These are phyloP conservation scores for Lampris megalopsis DNA, from an alignment of 2,113 vertebrate species.

Conservation along the genomic window DNA sequence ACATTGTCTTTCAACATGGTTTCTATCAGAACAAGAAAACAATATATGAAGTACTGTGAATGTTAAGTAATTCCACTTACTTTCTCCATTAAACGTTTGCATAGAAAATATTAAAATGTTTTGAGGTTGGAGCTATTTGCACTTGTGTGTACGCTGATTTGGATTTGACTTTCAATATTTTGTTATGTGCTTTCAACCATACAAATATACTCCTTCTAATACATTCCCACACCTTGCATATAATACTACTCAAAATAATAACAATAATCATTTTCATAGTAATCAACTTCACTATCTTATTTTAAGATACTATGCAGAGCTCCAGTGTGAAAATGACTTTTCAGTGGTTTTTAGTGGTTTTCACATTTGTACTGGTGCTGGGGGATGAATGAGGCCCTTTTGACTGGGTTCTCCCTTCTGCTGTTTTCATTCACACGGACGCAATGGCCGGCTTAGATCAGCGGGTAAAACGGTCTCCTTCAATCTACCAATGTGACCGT, in stretches of 20 bases:
- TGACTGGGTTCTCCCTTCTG: constrained; percentile 15
- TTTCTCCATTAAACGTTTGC: too few species aligned
- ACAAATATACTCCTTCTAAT: too few species aligned
- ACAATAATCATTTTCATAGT: too few species aligned
- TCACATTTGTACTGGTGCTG: constrained; percentile 32
- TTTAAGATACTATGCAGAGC: constrained; percentile 22
- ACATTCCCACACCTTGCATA: too few species aligned
- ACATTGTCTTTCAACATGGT: too few species aligned
- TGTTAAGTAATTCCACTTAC: too few species aligned
- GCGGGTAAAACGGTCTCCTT: background rate
- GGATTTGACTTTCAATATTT: background rate
- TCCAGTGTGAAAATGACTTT: constrained; percentile 53
- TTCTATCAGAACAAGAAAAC: too few species aligned
- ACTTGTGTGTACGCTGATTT: background rate
- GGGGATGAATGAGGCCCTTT: constrained; percentile 51
- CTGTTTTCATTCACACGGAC: background rate
- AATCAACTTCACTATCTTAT: background rate
- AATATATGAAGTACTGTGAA: too few species aligned
- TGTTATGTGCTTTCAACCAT: too few species aligned
- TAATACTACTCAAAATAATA: background rate
- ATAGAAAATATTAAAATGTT: too few species aligned
- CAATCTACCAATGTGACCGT: too few species aligned
- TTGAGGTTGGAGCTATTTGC: too few species aligned
- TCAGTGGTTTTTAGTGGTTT: constrained; percentile 50
- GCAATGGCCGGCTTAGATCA: constrained; percentile 23